Percentiles rank a stretch among this genome's conserved stretches.
Evolutionary conservation across 2,888 invertebrate species (phyloP).

Genomic region (Aspidapion aeneum): DNA sequence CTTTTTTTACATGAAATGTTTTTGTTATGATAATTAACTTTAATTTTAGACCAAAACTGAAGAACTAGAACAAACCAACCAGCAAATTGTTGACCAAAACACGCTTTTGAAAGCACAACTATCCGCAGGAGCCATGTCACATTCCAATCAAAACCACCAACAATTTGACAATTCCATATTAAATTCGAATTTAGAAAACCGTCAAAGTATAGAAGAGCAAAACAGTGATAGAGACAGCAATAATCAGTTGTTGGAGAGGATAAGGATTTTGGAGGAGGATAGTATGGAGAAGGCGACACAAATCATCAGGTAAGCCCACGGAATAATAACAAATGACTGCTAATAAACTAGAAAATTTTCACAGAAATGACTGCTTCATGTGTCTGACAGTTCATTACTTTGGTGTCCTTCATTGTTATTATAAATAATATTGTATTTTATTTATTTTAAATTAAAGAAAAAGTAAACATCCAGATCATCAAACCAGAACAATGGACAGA

Average conservation of each 20-base stretch:
- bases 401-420: no score
- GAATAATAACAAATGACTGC: not conserved
- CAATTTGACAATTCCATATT: no score
- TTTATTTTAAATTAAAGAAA: no score
- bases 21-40: no score
- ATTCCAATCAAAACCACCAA: no score
- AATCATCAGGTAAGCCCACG: not conserved
- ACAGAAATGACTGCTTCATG: no score
- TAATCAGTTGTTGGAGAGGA: slow-evolving; percentile 13
- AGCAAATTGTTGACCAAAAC: slow-evolving; percentile 82
- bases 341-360: no score
- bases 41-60: slow-evolving; percentile 55
- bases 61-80: slow-evolving; percentile 67
- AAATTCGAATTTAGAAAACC: not conserved
- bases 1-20: no score
- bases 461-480: no score
- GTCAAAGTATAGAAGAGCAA: not conserved
- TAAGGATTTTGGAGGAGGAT: not conserved
- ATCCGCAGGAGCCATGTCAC: slow-evolving; percentile 47
- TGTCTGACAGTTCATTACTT: no score
- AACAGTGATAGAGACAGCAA: slow-evolving; percentile 5
- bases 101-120: slow-evolving; percentile 71
- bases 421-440: no score
- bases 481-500: no score
- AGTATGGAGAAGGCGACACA: not conserved